Evolutionary conservation across 2,888 invertebrate species (phyloP), one percentile per base, ranked within the genome.

Genomic region (Panzeria rudis): DNA sequence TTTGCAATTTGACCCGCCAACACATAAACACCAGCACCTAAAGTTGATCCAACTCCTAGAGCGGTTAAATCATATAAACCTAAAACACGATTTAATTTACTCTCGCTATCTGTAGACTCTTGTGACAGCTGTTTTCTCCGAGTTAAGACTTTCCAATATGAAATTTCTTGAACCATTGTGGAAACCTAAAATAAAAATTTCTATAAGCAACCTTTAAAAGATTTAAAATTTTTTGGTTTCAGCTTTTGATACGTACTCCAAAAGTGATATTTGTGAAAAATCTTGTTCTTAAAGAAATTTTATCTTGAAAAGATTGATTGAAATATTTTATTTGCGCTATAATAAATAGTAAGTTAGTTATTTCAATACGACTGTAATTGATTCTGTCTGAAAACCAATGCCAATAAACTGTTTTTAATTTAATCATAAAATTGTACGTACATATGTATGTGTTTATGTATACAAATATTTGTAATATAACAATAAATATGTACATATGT

Each of bases 21-120:
- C 6, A 98, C 97, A 92, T 98, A 98, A 77, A 98, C 95, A 15
- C 98, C 98, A 5, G 97, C 96, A n/a, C 97, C 97, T 73, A 98
- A 94, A 0, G 96, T 96, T 87, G 96, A 95, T 84, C 97, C 96
- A 85, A 96, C 94, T 9, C 95, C 98, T 59, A 98, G 91, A 0
- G 96, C 95, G 0, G 96, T 96, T 81, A 98, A 93, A 92, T 98
- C 97, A 86, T 90, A 92, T 7, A 92, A 87, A 5, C 91, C 90
- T 52, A 92, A 86, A 5, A 92, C 90, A 7, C 92, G 90, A 83
- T 91, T 91, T 5, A 92, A 84, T 85, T 92, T 92, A 0, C 89
- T 87, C 1, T 92, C 92, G 3, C 88, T 88, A 29, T 90, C 90
- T n/a, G 47, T 64, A 17, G 61, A 86, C 68, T 90, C 90, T 11